Evolutionary conservation across 2,888 invertebrate species (phyloP).

Genomic region (Rhagonycha fulva): DNA sequence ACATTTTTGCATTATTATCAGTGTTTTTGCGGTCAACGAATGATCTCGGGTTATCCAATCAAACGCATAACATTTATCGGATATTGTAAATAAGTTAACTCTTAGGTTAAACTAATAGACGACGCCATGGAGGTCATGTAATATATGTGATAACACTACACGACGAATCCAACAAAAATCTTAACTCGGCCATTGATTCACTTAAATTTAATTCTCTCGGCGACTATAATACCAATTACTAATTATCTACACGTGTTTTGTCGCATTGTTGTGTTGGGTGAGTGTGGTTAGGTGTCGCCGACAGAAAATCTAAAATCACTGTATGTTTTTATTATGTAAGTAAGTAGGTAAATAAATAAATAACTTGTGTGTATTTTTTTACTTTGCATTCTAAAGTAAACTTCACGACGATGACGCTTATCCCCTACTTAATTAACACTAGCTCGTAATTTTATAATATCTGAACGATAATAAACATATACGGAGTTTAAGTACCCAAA

Average conservation of each 20-base stretch:
- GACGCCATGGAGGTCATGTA: background rate
- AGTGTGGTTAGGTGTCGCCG: background rate
- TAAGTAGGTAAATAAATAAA: background rate
- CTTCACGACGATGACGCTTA: background rate
- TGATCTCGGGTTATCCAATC: background rate
- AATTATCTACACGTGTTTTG: background rate
- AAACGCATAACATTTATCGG: background rate
- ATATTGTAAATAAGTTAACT: background rate
- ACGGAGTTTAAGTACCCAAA: no score
- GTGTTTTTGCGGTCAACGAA: background rate
- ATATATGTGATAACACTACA: background rate
- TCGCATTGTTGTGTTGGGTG: background rate
- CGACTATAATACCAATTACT: background rate
- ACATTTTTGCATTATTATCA: background rate
- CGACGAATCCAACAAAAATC: background rate
- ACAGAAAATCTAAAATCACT: background rate
- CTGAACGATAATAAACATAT: no score
- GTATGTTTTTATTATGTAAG: background rate
- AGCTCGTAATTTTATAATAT: no score
- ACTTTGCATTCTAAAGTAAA: background rate
- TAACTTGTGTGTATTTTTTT: background rate
- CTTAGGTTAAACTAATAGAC: background rate
- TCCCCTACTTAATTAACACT: background rate
- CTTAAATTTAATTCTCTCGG: background rate
- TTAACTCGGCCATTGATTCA: background rate